Conservation (phyloP, 2,113 vertebrate species). For the Ageneiosus marmoratus region DNA sequence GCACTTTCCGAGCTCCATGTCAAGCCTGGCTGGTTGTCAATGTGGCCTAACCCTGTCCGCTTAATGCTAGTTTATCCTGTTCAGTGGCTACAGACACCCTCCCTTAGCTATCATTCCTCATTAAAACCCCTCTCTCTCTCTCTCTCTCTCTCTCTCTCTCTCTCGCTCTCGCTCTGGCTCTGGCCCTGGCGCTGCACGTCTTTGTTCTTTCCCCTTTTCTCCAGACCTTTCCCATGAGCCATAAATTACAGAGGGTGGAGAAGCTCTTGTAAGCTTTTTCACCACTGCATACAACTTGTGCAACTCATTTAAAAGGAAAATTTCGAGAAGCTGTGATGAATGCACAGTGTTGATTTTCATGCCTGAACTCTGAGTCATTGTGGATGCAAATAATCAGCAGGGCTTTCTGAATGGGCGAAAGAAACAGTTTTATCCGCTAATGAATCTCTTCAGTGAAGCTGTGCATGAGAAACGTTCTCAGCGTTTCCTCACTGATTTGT, state of each 20-base stretch:
- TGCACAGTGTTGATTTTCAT: background rate
- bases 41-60: slow-evolving; percentile 41
- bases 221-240: slow-evolving; percentile 23
- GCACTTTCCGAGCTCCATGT: slow-evolving; percentile 25
- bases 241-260: slow-evolving; percentile 24
- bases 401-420: background rate
- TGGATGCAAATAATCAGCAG: slow-evolving; percentile 2
- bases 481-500: slow-evolving; percentile 8
- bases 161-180: slow-evolving; percentile 22
- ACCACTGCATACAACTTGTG: slow-evolving; percentile 4
- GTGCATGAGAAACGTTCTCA: background rate
- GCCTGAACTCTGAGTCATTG: background rate
- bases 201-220: slow-evolving; percentile 37
- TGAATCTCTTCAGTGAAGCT: background rate
- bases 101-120: slow-evolving; percentile 45
- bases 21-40: slow-evolving; percentile 34
- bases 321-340: background rate
- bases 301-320: background rate
- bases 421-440: background rate
- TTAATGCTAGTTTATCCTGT: slow-evolving; percentile 42
- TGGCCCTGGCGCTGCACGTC: slow-evolving; percentile 22
- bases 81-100: slow-evolving; percentile 36
- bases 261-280: slow-evolving; percentile 11
- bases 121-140: slow-evolving; percentile 37
- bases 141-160: slow-evolving; percentile 36